These are phyloP conservation scores for Muscina levida DNA, from an alignment of 2,888 invertebrate species.

Conservation along the genomic window DNA sequence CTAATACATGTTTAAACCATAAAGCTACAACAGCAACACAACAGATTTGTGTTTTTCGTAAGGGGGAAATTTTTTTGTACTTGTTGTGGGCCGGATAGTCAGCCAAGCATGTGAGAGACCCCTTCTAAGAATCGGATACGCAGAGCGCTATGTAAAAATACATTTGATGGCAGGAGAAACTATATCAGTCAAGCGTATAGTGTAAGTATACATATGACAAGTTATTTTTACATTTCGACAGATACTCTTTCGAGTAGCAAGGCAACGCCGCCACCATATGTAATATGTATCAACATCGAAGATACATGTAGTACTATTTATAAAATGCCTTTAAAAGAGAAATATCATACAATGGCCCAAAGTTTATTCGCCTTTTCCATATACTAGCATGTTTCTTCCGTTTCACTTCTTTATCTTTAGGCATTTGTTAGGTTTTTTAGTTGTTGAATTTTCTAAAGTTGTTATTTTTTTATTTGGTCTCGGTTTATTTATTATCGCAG, in stretches of 20 bases:
- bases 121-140: constrained; percentile 37
- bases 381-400: constrained; percentile 11
- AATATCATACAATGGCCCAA: constrained; percentile 3
- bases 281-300: background rate
- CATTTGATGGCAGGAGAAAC: background rate
- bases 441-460: constrained; percentile 12
- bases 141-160: constrained; percentile 12
- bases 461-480: no score
- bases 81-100: background rate
- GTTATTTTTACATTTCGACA: constrained; percentile 22
- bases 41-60: no score
- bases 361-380: constrained; percentile 31
- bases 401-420: constrained; percentile 24
- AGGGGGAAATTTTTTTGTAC: no score
- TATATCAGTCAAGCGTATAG: constrained; percentile 33
- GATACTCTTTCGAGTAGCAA: background rate
- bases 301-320: constrained; percentile 29
- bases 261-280: background rate
- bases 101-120: constrained; percentile 21
- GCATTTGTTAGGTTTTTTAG: no score
- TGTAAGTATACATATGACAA: constrained; percentile 25
- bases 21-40: no score
- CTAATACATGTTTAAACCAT: no score
- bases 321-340: constrained; percentile 1
- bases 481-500: constrained; percentile 15